Percentiles rank a stretch among this genome's conserved stretches.
Evolutionary conservation across 2,888 invertebrate species (phyloP).

Genomic region (Pseudolycoriella hygida): DNA sequence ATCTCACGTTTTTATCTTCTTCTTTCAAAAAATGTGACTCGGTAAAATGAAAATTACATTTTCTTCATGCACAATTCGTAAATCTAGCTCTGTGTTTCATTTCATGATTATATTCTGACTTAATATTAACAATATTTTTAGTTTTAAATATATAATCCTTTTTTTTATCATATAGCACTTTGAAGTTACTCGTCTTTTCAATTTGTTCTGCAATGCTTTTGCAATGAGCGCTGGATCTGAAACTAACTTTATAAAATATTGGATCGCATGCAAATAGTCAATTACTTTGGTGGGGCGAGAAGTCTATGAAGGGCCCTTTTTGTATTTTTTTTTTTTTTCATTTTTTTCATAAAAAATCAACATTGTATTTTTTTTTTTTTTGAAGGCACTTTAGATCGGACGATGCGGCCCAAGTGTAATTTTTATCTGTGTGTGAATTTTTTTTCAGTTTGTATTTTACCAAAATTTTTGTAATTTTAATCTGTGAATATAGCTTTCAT

Average conservation of each 20-base stretch:
- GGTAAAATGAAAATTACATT: neutral
- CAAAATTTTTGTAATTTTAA: slow-evolving; percentile 9
- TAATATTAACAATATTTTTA: neutral
- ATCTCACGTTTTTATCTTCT: neutral
- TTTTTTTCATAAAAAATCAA: slow-evolving; percentile 79
- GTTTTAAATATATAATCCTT: slow-evolving; percentile 3
- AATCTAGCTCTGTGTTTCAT: neutral
- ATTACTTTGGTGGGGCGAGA: slow-evolving; percentile 49
- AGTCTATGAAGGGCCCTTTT: slow-evolving; percentile 81
- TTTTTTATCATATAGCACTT: slow-evolving; percentile 7
- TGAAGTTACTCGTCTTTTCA: neutral
- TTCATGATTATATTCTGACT: neutral
- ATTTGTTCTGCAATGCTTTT: too few relatives aligned
- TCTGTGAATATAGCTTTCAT: slow-evolving; percentile 15
- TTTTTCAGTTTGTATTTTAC: slow-evolving; percentile 22
- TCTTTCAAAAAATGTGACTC: neutral
- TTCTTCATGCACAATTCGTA: neutral
- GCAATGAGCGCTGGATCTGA: neutral
- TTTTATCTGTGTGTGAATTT: slow-evolving; percentile 22
- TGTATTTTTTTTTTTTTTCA: slow-evolving; percentile 51
- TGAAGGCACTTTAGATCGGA: slow-evolving; percentile 93
- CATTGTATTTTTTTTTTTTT: slow-evolving; percentile 31
- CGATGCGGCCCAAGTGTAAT: slow-evolving; percentile 58
- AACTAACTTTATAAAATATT: slow-evolving; percentile 11
- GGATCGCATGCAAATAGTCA: slow-evolving; percentile 27